Base-by-base conservation (phyloP, 2,797 vertebrate species). In the Perodicticus potto region DNA sequence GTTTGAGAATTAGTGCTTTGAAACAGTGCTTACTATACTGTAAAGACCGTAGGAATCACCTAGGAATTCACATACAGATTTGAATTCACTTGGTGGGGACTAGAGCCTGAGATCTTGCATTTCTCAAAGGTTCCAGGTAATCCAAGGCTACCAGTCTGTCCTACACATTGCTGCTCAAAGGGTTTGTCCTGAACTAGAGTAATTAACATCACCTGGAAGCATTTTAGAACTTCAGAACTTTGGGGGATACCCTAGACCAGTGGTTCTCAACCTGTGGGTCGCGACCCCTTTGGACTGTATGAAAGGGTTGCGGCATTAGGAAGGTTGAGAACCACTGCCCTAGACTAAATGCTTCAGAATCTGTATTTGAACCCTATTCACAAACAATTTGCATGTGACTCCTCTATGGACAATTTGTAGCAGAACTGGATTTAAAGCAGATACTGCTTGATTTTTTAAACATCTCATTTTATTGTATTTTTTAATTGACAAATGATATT, bases 1-100 rank as follows among this genome's bases (percentile, higher is more conserved):
- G 40, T 93, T 78, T 53, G 69, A 91, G 49, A 88, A 80, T 34
- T 73, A 69, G 14, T 80, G 45, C 45, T 72, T 88, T 88, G 32
- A 6, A 43, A 78, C 5, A 53, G 65, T n/a, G 34, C 40, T 82
- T 86, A 85, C 81, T 87, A 55, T 83, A 89, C 19, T 63, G 70
- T n/a, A 65, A 43, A 89, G 37, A 82, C 7, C 20, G 22, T 20
- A 37, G 22, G 17, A 88, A 80, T 85, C 34, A 74, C 22, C 59
- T 63, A 22, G 59, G n/a, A 40, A n/a, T 87, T 90, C 90, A 83
- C 72, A 82, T 86, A 67, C 11, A 84, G 40, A 63, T 81, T 82
- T 23, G 61, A 65, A 81, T 67, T 69, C 59, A 59, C 57, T 74
- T 67, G 34, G 20, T n/a, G 29, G 70, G 11, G 14, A 16, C 29